phyloP scores from a whole-genome alignment of 1,140 invertebrate species.

The Drosophila hydei region DNA sequence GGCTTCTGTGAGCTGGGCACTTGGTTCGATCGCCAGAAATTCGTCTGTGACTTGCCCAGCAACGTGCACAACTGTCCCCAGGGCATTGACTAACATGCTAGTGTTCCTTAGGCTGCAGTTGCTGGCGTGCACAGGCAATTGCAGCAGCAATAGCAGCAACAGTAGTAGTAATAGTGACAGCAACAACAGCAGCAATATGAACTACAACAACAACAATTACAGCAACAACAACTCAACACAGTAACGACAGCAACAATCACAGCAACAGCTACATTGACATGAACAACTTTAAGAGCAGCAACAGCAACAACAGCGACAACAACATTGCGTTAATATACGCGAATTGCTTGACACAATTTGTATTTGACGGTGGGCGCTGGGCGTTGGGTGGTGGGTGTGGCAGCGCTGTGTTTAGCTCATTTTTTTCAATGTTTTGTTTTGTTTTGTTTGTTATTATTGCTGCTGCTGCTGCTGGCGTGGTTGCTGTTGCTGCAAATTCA shows the following conservation, averaged over 20 bases:
- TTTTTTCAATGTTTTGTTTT: background rate
- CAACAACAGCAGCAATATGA: too few species aligned
- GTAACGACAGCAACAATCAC: constrained; percentile 28
- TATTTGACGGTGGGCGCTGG: constrained; percentile 30
- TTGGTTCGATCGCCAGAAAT: constrained; percentile 55
- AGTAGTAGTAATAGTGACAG: too few species aligned
- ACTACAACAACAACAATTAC: constrained; percentile 34
- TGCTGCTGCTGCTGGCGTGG: constrained; percentile 26
- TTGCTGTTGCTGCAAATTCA: constrained; percentile 57
- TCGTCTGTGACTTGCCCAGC: constrained; percentile 40
- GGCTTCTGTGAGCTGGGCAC: constrained; percentile 59
- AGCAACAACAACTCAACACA: constrained; percentile 29
- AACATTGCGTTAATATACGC: constrained; percentile 74
- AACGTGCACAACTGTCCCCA: constrained; percentile 59
- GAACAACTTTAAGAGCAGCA: too few species aligned
- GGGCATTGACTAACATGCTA: constrained; percentile 53
- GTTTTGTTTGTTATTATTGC: constrained; percentile 15
- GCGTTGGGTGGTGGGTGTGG: constrained; percentile 47
- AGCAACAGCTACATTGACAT: constrained; percentile 4
- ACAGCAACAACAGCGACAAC: constrained; percentile 30
- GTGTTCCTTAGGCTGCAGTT: too few species aligned
- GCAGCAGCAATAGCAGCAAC: background rate
- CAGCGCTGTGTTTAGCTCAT: constrained; percentile 10
- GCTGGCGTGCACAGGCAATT: constrained; percentile 19
- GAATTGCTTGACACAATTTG: constrained; percentile 82